Conservation (phyloP, 2,888 invertebrate species). For the Opisthograptis luteolata region DNA sequence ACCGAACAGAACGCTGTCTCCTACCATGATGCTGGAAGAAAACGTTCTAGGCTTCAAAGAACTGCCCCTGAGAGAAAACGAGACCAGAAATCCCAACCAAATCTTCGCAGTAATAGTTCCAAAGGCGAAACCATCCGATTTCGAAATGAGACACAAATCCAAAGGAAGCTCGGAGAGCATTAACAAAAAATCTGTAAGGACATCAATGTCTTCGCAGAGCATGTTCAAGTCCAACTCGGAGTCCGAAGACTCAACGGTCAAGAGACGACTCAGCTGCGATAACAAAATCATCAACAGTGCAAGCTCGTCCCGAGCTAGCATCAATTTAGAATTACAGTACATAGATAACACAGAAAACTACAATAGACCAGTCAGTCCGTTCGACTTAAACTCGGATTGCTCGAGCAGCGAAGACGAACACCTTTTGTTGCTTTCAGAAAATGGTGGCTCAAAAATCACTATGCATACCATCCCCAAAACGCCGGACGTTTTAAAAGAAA, state of each 20-base stretch:
- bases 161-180: slow-evolving; percentile 68
- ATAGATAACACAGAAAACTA: slow-evolving; percentile 67
- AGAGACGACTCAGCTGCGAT: slow-evolving; percentile 78
- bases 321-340: slow-evolving; percentile 73
- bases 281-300: slow-evolving; percentile 71
- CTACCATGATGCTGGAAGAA: slow-evolving; percentile 77
- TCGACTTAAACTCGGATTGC: slow-evolving; percentile 69
- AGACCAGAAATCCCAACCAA: slow-evolving; percentile 56
- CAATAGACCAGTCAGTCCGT: slow-evolving; percentile 58
- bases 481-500: slow-evolving; percentile 72
- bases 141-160: slow-evolving; percentile 53
- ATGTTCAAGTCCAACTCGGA: slow-evolving; percentile 70
- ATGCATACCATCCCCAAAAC: slow-evolving; percentile 72
- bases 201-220: slow-evolving; percentile 69
- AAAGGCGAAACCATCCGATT: slow-evolving; percentile 61
- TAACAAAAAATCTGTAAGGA: slow-evolving; percentile 59
- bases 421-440: slow-evolving; percentile 74
- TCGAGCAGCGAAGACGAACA: slow-evolving; percentile 81
- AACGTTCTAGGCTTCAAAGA: slow-evolving; percentile 70
- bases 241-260: slow-evolving; percentile 72
- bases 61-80: slow-evolving; percentile 59
- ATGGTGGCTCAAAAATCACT: slow-evolving; percentile 76
- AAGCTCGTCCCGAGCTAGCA: slow-evolving; percentile 68
- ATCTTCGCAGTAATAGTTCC: slow-evolving; percentile 81
- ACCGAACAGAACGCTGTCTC: slow-evolving; percentile 75